These are phyloP conservation scores for Telmatochromis bifrenatus DNA, from an alignment of 2,113 vertebrate genomes.

Conservation along the genomic window DNA sequence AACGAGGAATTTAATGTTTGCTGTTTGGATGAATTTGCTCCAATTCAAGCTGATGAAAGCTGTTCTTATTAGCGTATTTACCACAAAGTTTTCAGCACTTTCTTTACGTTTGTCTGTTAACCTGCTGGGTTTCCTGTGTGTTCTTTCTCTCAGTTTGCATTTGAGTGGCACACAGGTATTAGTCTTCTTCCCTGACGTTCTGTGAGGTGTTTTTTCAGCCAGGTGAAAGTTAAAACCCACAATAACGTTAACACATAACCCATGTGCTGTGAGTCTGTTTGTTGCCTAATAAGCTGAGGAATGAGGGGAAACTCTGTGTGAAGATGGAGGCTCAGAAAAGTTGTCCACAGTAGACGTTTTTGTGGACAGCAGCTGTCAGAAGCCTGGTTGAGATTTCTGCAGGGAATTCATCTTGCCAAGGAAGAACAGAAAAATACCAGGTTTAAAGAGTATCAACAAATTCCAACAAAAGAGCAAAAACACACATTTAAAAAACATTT, in stretches of 20 bases:
- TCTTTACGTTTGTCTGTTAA: neutral
- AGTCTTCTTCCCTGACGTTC: neutral
- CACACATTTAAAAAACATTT: neutral
- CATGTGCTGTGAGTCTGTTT: neutral
- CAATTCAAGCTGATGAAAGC: neutral
- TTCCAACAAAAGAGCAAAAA: neutral
- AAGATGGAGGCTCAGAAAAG: neutral
- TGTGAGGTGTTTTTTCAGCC: neutral
- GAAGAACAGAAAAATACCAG: neutral
- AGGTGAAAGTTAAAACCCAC: neutral
- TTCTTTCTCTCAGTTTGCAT: constrained; percentile 17
- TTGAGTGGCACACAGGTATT: neutral
- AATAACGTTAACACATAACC: neutral
- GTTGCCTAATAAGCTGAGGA: neutral
- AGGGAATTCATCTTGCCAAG: neutral
- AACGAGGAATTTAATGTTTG: neutral
- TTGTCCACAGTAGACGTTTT: neutral
- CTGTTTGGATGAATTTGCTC: neutral
- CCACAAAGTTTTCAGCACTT: too few relatives aligned
- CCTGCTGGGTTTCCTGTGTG: neutral
- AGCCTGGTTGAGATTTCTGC: neutral
- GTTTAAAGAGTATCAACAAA: neutral
- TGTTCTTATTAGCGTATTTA: neutral
- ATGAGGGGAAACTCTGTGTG: neutral
- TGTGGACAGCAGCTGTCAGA: neutral